Conservation (phyloP, 2,113 vertebrate species). For the Anas platyrhynchos region DNA sequence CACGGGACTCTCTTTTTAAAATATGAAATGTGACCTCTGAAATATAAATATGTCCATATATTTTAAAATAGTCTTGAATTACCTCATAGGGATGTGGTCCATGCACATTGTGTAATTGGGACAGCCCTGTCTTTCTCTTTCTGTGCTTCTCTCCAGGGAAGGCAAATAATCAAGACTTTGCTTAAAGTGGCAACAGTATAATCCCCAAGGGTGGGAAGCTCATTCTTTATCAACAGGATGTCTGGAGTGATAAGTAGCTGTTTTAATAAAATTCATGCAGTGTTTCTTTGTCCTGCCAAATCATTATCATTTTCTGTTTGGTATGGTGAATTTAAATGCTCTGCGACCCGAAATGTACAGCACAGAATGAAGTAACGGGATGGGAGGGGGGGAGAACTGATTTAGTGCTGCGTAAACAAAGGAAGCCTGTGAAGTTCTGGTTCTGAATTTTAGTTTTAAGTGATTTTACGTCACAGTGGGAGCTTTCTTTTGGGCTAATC, state of each 20-base stretch:
- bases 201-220: conserved; percentile 40
- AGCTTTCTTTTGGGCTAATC: neutral
- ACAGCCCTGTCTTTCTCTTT: conserved; percentile 40
- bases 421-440: neutral
- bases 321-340: neutral
- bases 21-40: conserved; percentile 27
- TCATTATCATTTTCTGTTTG: conserved; percentile 11
- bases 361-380: neutral
- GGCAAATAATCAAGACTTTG: conserved; percentile 61
- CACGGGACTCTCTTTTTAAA: neutral
- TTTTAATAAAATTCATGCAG: conserved; percentile 34
- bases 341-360: neutral
- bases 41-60: conserved; percentile 44
- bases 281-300: conserved; percentile 34
- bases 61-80: conserved; percentile 64
- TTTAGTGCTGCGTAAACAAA: neutral
- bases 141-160: conserved; percentile 43
- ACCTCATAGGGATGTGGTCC: conserved; percentile 56
- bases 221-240: conserved; percentile 62
- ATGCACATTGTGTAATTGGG: conserved; percentile 54
- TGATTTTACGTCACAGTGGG: neutral
- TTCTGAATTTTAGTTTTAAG: neutral
- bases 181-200: conserved; percentile 60
- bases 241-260: conserved; percentile 53
- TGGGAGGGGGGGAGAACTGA: neutral